A percentile compares a stretch with the other conserved stretches of the same genome.
These are phyloP conservation scores for Lepidocyrtinus sp. DNA, from an alignment of 2,888 invertebrate species.

Conservation along the genomic window DNA sequence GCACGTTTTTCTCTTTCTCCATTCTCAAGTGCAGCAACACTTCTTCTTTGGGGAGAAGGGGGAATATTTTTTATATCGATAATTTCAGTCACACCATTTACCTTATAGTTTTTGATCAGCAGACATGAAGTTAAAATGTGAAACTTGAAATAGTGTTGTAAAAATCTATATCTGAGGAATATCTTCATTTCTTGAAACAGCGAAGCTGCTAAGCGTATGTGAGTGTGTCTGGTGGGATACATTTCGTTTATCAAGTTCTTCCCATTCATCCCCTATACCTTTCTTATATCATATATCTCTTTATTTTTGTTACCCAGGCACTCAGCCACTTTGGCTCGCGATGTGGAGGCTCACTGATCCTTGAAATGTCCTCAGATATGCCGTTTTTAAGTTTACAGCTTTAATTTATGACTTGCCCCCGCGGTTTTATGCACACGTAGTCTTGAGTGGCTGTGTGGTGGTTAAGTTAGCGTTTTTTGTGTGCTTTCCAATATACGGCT, in stretches of 20 bases:
- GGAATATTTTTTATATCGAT: slow-evolving; percentile 43
- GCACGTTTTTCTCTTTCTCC: slow-evolving; percentile 33
- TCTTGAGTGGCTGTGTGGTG: slow-evolving; percentile 48
- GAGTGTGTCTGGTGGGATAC: neutral
- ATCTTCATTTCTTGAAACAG: slow-evolving; percentile 1
- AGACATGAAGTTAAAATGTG: slow-evolving; percentile 17
- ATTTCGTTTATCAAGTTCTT: slow-evolving; percentile 17
- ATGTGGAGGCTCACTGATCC: slow-evolving; percentile 57
- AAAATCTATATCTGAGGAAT: slow-evolving; percentile 13
- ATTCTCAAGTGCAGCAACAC: slow-evolving; percentile 25
- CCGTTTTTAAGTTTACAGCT: slow-evolving; percentile 62
- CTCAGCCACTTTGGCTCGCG: slow-evolving; percentile 45
- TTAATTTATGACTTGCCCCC: slow-evolving; percentile 59
- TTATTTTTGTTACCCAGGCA: slow-evolving; percentile 25
- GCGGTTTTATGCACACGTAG: slow-evolving; percentile 60
- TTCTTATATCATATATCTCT: slow-evolving; percentile 45
- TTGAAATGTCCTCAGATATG: slow-evolving; percentile 61
- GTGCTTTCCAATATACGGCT: slow-evolving; percentile 22
- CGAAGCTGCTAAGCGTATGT: neutral
- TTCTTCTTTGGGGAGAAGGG: slow-evolving; percentile 28
- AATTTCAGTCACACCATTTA: slow-evolving; percentile 21
- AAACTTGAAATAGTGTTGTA: slow-evolving; percentile 15
- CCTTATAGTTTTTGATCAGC: slow-evolving; percentile 9
- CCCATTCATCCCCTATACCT: slow-evolving; percentile 33
- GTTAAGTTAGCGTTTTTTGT: slow-evolving; percentile 18